These are phyloP conservation scores for Vanacampus margaritifer DNA, from an alignment of 2,113 vertebrate species.

Conservation along the genomic window DNA sequence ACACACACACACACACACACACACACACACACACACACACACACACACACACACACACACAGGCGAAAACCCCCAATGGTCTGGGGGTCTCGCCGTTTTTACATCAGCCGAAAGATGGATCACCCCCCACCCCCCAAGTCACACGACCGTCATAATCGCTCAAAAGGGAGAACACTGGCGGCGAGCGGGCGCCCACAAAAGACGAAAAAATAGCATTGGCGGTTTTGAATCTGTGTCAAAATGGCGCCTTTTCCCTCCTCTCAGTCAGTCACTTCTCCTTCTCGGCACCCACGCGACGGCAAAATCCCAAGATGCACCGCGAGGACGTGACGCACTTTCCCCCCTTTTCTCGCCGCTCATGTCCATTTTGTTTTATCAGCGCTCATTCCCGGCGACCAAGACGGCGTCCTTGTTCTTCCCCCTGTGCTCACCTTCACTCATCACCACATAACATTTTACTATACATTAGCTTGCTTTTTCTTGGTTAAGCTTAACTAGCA, in stretches of 20 bases:
- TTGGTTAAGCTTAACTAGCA: slow-evolving; percentile 7
- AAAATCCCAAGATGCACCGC: slow-evolving; percentile 60
- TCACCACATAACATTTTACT: background rate
- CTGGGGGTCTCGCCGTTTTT: slow-evolving; percentile 36
- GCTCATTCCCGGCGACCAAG: background rate
- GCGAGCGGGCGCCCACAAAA: slow-evolving; percentile 23
- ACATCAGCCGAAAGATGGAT: slow-evolving; percentile 64
- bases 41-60: slow-evolving; percentile 13
- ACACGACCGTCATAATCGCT: slow-evolving; percentile 48
- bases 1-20: slow-evolving; percentile 21
- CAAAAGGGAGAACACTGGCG: slow-evolving; percentile 23
- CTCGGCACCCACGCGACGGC: slow-evolving; percentile 36
- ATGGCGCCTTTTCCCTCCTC: slow-evolving; percentile 61
- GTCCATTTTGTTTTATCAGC: slow-evolving; percentile 33
- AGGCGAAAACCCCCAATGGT: slow-evolving; percentile 45
- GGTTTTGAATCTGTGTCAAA: slow-evolving; percentile 58
- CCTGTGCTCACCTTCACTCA: background rate
- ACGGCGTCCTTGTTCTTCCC: background rate
- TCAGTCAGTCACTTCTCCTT: slow-evolving; percentile 22
- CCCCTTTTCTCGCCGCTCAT: slow-evolving; percentile 22
- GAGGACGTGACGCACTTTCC: slow-evolving; percentile 50
- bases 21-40: slow-evolving; percentile 18
- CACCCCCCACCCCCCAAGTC: slow-evolving; percentile 23
- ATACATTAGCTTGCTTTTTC: background rate
- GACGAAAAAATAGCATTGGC: slow-evolving; percentile 1